Base-by-base conservation (phyloP, 2,797 vertebrate species). In the Luscinia luscinia region DNA sequence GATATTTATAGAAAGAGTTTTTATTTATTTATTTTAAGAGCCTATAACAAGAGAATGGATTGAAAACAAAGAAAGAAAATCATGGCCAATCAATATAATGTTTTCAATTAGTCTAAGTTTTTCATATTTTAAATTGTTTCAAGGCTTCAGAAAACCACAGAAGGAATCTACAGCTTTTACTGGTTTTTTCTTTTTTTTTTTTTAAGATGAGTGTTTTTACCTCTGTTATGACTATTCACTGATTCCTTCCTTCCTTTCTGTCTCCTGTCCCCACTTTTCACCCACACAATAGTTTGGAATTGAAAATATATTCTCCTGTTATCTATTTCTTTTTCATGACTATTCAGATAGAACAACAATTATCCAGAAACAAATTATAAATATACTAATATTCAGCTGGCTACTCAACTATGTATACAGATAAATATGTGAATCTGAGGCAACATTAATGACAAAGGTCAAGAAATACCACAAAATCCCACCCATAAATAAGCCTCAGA, bases 1-100 rank as follows among this genome's bases (percentile, higher is more conserved):
- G 91, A 93, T 88, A 92, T 46, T 86, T 74, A 70, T 54, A 89
- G 83, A 92, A 77, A 54, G 66, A 66, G 18, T 0, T 85, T 88
- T 92, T 95, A 79, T 89, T 91, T 95, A 76, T 94, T 96, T 96
- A 77, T 92, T 91, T 91, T 49, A 90, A 76, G 63, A 58, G 7
- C 18, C 82, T 88, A 84, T 84, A 82, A 95, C 7, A 16, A 96
- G 76, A 81, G 16, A 95, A 40, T 93, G 79, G 55, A 90, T 34
- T 84, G 74, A 91, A 96, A 94, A 94, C 67, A 94, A 95, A 92
- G 51, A 88, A 88, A 57, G 63, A 77, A 62, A 87, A 84, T 63
- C 4, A 5, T 40, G n/a, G 63, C 75, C 32, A 96, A 68, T 87
- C 84, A 89, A 93, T 75, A 70, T 34, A 94, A 87, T 79, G 46